Evolutionary conservation across 2,113 vertebrate genomes (phyloP).

Genomic region (Eulemur macaco): DNA sequence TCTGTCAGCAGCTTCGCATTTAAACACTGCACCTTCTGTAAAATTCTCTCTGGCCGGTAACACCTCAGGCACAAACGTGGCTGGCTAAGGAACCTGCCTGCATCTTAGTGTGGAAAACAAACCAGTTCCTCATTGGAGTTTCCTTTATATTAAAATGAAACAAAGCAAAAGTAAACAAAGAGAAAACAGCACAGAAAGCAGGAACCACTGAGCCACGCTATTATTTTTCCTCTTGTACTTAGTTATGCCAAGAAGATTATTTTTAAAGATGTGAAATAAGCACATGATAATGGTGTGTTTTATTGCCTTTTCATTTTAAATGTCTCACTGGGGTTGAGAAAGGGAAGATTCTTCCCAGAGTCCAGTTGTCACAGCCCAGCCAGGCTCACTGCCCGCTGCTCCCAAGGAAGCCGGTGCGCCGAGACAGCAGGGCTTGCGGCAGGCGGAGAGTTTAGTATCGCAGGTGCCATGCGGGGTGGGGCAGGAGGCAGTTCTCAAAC

Average conservation of each 20-base stretch:
- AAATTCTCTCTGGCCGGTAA: neutral
- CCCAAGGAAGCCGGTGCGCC: accelerated
- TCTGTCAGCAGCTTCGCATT: neutral
- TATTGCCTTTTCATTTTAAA: neutral
- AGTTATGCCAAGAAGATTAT: neutral
- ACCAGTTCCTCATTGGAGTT: neutral
- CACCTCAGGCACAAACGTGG: neutral
- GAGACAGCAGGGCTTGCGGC: too few species aligned
- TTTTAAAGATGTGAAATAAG: neutral
- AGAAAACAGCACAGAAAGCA: neutral
- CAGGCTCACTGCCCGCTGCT: too few species aligned
- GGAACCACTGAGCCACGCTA: accelerated
- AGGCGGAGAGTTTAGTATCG: too few species aligned
- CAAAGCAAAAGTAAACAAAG: neutral
- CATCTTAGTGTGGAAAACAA: neutral
- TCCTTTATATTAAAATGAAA: neutral
- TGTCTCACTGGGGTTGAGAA: neutral
- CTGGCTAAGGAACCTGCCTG: neutral
- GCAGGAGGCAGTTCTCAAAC: too few species aligned
- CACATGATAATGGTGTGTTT: neutral
- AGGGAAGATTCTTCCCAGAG: neutral
- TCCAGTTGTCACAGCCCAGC: too few species aligned
- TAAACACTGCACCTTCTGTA: neutral
- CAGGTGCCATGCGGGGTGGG: too few species aligned
- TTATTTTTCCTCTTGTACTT: neutral